Evolutionary conservation across 2,113 vertebrate genomes (phyloP).

Genomic region (Myrmecobius fasciatus): DNA sequence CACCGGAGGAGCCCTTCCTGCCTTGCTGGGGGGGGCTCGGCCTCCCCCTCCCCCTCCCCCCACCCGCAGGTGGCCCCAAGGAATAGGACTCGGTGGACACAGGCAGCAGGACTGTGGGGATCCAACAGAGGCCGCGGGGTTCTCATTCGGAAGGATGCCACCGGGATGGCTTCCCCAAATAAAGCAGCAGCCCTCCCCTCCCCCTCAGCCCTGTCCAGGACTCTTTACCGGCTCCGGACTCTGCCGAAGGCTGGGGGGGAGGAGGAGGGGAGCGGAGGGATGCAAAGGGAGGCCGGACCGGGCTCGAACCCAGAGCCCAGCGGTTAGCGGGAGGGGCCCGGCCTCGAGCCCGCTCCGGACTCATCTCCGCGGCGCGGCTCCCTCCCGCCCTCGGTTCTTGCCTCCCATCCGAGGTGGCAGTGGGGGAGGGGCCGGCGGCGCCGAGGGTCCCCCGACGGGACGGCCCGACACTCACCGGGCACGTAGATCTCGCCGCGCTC

Average conservation of each 20-base stretch:
- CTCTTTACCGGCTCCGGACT: no score
- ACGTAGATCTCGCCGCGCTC: slow-evolving; percentile 93
- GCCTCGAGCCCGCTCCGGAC: no score
- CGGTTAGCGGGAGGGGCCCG: no score
- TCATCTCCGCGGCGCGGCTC: not conserved
- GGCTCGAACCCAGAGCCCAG: no score
- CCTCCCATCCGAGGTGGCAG: not conserved
- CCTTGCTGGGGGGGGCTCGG: no score
- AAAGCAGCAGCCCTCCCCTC: slow-evolving; percentile 36
- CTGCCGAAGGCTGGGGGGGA: no score
- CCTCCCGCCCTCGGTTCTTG: not conserved
- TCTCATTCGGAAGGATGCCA: slow-evolving; percentile 41
- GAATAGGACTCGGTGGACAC: not conserved
- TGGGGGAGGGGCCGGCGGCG: no score
- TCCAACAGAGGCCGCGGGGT: not conserved
- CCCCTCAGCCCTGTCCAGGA: not conserved
- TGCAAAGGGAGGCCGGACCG: not conserved
- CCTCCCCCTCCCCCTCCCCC: no score
- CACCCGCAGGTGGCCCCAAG: not conserved
- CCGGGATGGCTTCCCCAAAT: slow-evolving; percentile 46
- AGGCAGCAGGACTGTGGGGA: not conserved
- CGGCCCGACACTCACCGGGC: slow-evolving; percentile 84
- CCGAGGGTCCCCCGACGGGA: not conserved
- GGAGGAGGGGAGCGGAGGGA: not conserved
- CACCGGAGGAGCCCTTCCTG: slow-evolving; percentile 50